Evolutionary conservation across 1,140 invertebrate genomes (phyloP).

Genomic region (Drusus annulatus): DNA sequence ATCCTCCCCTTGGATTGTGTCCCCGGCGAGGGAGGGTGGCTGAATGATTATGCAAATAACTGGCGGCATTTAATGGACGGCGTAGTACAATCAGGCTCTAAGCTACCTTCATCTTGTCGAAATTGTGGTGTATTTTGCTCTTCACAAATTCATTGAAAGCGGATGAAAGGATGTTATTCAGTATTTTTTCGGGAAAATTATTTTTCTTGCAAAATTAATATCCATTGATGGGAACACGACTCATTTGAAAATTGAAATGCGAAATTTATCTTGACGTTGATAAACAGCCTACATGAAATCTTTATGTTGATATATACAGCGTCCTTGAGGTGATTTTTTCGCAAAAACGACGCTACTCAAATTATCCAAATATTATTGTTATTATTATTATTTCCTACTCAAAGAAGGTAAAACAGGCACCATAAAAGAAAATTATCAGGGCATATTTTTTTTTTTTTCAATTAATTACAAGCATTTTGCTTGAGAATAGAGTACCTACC

Average conservation of each 20-base stretch:
- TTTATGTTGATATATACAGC: no score
- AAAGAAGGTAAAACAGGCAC: no score
- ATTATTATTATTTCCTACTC: no score
- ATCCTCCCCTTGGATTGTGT: background rate
- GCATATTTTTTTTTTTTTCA: no score
- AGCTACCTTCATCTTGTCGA: constrained; percentile 40
- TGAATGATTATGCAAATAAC: constrained; percentile 59
- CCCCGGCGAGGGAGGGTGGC: constrained; percentile 5
- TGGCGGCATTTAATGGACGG: constrained; percentile 56
- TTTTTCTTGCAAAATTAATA: constrained; percentile 15
- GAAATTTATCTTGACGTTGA: no score
- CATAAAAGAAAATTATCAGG: no score
- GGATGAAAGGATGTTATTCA: constrained; percentile 17
- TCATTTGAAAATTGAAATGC: background rate
- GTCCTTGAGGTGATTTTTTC: no score
- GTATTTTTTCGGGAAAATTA: background rate
- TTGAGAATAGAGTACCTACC: no score
- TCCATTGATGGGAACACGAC: background rate
- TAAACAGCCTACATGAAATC: no score
- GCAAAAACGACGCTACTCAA: no score
- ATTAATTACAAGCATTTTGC: no score
- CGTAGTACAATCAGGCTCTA: constrained; percentile 46
- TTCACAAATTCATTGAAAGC: constrained; percentile 37
- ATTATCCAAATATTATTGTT: no score
- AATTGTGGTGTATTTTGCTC: constrained; percentile 39